Evolutionary conservation across 2,888 invertebrate genomes (phyloP).

Genomic region (Drosophila limbata): DNA sequence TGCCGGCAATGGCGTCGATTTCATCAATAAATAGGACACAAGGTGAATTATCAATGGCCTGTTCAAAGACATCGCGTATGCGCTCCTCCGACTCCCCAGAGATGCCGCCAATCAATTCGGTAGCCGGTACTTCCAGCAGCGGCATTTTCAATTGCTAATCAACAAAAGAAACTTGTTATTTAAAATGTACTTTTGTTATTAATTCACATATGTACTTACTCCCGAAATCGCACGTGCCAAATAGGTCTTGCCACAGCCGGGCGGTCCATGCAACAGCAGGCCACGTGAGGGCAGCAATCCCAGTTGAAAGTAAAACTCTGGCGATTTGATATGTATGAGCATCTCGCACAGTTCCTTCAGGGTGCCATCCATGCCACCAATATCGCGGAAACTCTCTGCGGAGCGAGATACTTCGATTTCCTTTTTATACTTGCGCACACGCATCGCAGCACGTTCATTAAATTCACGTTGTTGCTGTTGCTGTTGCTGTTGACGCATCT

Average conservation of each 20-base stretch:
- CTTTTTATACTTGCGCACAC: slow-evolving; percentile 78
- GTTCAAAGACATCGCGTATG: slow-evolving; percentile 95
- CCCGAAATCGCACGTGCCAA: slow-evolving; percentile 94
- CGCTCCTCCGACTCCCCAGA: slow-evolving; percentile 98
- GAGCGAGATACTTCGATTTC: slow-evolving; percentile 69
- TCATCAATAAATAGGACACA: slow-evolving; percentile 97
- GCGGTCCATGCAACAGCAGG: slow-evolving; percentile 97
- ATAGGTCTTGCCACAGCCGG: slow-evolving; percentile 96
- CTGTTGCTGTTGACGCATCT: slow-evolving; percentile 17
- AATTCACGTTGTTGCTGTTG: slow-evolving; percentile 24
- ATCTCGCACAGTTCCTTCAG: slow-evolving; percentile 90
- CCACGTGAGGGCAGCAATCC: slow-evolving; percentile 96
- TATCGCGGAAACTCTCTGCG: slow-evolving; percentile 85
- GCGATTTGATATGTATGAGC: slow-evolving; percentile 94
- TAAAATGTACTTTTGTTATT: no score
- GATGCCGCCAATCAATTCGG: slow-evolving; percentile 96
- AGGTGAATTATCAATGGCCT: slow-evolving; percentile 92
- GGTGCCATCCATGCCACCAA: slow-evolving; percentile 93
- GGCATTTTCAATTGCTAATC: slow-evolving; percentile 92
- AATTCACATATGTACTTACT: slow-evolving; percentile 85
- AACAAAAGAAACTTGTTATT: slow-evolving; percentile 1
- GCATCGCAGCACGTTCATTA: slow-evolving; percentile 38
- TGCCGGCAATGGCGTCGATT: slow-evolving; percentile 97
- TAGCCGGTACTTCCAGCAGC: slow-evolving; percentile 94
- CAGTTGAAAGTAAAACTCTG: slow-evolving; percentile 93